These are phyloP conservation scores for Xenopus petersii DNA, from an alignment of 2,797 vertebrate species.

Conservation along the genomic window DNA sequence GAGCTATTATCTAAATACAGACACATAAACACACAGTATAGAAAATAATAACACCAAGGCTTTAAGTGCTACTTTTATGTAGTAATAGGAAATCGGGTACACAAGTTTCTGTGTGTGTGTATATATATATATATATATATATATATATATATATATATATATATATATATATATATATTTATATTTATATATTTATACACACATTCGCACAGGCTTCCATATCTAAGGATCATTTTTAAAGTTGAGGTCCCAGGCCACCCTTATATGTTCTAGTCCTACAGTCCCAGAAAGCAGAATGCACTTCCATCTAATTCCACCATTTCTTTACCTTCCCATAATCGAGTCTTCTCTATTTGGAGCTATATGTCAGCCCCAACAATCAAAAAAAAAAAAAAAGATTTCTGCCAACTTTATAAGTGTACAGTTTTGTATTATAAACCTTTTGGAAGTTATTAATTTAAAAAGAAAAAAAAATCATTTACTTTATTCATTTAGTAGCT, in stretches of 20 bases:
- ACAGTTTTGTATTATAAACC: slow-evolving; percentile 97
- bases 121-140: too few relatives aligned
- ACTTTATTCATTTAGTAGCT: slow-evolving; percentile 96
- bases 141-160: too few relatives aligned
- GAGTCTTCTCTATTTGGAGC: slow-evolving; percentile 54
- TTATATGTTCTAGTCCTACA: background rate
- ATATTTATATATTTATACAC: background rate
- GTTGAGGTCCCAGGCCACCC: background rate
- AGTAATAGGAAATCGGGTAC: too few relatives aligned
- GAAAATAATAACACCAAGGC: too few relatives aligned
- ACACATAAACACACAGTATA: background rate
- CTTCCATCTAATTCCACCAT: slow-evolving; percentile 1
- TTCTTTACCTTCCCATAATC: slow-evolving; percentile 36
- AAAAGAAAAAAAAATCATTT: slow-evolving; percentile 82
- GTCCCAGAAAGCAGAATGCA: background rate
- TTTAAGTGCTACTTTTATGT: too few relatives aligned
- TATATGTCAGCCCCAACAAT: slow-evolving; percentile 60
- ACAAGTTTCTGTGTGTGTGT: too few relatives aligned
- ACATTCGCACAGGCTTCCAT: background rate
- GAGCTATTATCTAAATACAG: background rate
- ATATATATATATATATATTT: too few relatives aligned
- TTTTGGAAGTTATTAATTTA: slow-evolving; percentile 96
- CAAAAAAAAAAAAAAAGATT: slow-evolving; percentile 33
- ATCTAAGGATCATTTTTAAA: background rate
- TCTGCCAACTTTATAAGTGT: slow-evolving; percentile 91